Percentiles rank a stretch among this genome's conserved stretches.
These are phyloP conservation scores for Siniperca scherzeri DNA, from an alignment of 2,797 vertebrate genomes.

Conservation along the genomic window DNA sequence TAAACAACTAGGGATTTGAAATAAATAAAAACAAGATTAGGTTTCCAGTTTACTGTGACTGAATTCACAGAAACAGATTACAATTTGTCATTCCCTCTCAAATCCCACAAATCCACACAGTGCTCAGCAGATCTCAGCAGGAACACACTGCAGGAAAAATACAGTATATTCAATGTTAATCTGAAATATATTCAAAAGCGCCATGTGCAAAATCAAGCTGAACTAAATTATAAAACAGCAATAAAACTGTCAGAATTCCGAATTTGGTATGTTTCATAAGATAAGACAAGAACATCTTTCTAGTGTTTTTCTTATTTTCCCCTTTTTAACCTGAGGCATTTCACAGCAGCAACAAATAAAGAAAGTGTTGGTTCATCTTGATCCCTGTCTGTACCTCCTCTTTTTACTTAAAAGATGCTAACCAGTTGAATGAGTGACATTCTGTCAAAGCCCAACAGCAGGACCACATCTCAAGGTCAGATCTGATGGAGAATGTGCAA, in stretches of 20 bases:
- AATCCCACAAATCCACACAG: not conserved
- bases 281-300: conserved; percentile 10
- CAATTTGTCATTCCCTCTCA: conserved; percentile 4
- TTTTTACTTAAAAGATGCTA: conserved; percentile 28
- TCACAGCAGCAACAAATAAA: conserved; percentile 31
- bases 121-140: conserved; percentile 5
- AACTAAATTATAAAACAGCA: not conserved
- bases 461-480: conserved; percentile 21
- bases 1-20: not conserved
- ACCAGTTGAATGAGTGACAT: conserved; percentile 31
- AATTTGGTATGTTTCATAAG: conserved; percentile 7
- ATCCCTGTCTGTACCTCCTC: conserved; percentile 36
- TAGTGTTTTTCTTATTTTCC: not conserved
- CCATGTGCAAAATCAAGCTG: not conserved
- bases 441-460: conserved; percentile 26
- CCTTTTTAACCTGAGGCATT: conserved; percentile 27
- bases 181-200: conserved; percentile 15
- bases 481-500: conserved; percentile 33
- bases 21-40: conserved; percentile 1
- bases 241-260: conserved; percentile 14
- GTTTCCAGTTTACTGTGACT: conserved; percentile 2
- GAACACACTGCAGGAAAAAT: not conserved
- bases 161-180: not conserved
- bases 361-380: conserved; percentile 42
- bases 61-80: not conserved